Conservation (phyloP, 2,797 vertebrate genomes). For the Cirrhinus mrigala region DNA sequence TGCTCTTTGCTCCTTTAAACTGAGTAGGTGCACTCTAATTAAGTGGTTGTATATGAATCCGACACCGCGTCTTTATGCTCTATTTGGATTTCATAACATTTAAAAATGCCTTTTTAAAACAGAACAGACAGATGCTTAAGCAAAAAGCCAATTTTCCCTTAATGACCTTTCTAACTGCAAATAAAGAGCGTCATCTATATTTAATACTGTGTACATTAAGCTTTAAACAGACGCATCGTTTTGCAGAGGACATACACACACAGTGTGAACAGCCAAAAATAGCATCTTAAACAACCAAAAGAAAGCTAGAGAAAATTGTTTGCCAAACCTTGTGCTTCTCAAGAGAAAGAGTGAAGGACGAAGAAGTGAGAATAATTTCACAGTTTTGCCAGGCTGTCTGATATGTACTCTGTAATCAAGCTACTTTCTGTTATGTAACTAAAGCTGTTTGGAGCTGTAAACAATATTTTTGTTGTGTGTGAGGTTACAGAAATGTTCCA, state of each 20-base stretch:
- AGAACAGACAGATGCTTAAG: background rate
- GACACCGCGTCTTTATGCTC: background rate
- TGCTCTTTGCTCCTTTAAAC: constrained; percentile 1
- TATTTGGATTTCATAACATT: background rate
- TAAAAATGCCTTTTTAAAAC: constrained; percentile 14
- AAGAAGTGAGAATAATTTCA: constrained; percentile 2
- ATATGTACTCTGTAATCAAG: constrained; percentile 20
- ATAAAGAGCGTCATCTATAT: constrained; percentile 49
- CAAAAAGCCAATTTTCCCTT: background rate
- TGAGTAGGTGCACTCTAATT: background rate
- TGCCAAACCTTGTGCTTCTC: background rate
- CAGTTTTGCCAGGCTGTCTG: constrained; percentile 14
- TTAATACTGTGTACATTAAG: constrained; percentile 54
- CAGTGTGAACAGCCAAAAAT: background rate
- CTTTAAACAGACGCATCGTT: constrained; percentile 51
- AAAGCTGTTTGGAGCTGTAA: constrained; percentile 14
- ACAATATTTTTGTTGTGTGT: constrained; percentile 11
- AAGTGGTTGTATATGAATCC: constrained; percentile 12
- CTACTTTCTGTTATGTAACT: constrained; percentile 17
- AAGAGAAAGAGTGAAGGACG: background rate
- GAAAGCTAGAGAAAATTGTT: background rate
- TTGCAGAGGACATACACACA: constrained; percentile 37
- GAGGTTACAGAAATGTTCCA: background rate
- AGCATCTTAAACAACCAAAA: constrained; percentile 5
- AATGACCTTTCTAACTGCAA: constrained; percentile 51